Conservation (phyloP, 2,888 invertebrate genomes). For the Amblyjoppa proteus region DNA sequence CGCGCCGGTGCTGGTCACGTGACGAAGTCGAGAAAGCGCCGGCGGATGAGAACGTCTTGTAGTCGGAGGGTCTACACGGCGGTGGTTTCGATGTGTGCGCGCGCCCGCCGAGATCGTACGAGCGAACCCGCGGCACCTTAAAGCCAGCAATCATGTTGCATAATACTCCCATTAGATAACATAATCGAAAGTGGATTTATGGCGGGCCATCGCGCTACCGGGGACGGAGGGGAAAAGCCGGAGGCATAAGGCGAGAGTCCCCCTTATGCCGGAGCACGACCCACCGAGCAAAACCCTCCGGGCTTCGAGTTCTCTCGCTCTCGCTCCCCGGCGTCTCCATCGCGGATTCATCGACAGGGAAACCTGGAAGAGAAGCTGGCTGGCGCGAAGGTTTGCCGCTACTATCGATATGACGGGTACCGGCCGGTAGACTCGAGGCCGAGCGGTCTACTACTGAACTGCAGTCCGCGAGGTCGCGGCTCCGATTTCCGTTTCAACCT, state of each 20-base stretch:
- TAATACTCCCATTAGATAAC: conserved; percentile 84
- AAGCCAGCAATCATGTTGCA: conserved; percentile 83
- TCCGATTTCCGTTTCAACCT: no score
- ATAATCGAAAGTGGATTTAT: conserved; percentile 84
- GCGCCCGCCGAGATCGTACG: conserved; percentile 69
- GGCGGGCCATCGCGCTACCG: conserved; percentile 69
- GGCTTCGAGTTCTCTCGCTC: conserved; percentile 37
- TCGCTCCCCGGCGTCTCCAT: conserved; percentile 22
- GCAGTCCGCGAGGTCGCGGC: no score
- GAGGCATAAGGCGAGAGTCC: conserved; percentile 61
- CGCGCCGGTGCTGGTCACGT: conserved; percentile 33
- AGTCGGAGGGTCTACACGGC: conserved; percentile 24
- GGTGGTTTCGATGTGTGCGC: conserved; percentile 67
- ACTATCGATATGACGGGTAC: conserved; percentile 46
- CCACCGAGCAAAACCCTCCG: conserved; percentile 52
- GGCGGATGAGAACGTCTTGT: conserved; percentile 21
- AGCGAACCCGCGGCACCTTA: conserved; percentile 75
- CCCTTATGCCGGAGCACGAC: conserved; percentile 40
- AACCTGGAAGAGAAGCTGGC: conserved; percentile 3
- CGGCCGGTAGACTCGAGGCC: conserved; percentile 13
- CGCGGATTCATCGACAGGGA: conserved; percentile 41
- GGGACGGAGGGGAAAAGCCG: conserved; percentile 51
- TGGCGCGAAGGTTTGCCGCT: conserved; percentile 38
- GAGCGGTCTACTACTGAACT: no score
- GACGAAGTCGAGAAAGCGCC: conserved; percentile 50